phyloP scores from a whole-genome alignment of 2,113 vertebrate genomes.

The Sminthopsis crassicaudata region DNA sequence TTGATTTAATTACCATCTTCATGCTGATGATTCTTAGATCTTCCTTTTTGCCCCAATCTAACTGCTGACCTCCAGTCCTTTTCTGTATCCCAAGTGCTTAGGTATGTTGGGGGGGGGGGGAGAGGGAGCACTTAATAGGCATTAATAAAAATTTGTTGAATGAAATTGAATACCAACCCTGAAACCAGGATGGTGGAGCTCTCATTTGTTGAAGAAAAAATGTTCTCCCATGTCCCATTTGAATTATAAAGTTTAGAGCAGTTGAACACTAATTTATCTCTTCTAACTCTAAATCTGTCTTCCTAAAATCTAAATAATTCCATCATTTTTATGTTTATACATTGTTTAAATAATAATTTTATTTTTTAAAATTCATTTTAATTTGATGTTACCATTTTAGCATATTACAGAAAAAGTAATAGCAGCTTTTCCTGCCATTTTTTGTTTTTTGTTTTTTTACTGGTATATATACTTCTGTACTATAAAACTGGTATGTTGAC shows the following conservation, averaged over 20 bases:
- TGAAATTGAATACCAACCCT: background rate
- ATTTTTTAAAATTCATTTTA: background rate
- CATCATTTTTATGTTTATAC: background rate
- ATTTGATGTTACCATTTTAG: background rate
- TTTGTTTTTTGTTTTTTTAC: background rate
- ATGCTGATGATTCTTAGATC: too few relatives aligned
- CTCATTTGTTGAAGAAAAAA: background rate
- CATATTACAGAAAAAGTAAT: background rate
- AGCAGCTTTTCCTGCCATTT: background rate
- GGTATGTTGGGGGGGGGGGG: too few relatives aligned
- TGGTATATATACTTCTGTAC: conserved; percentile 15
- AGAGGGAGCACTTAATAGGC: background rate
- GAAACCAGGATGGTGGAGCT: background rate
- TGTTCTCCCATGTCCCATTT: background rate
- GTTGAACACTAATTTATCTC: background rate
- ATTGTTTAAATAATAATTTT: background rate
- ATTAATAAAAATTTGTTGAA: background rate
- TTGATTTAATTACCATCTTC: too few relatives aligned
- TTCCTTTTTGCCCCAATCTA: too few relatives aligned
- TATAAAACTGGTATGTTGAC: background rate
- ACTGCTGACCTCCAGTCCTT: too few relatives aligned
- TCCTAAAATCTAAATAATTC: background rate
- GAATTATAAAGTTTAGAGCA: background rate
- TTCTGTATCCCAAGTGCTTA: too few relatives aligned
- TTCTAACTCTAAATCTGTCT: background rate